Conservation (phyloP, 2,888 invertebrate species). For the Quadriops clusia region DNA sequence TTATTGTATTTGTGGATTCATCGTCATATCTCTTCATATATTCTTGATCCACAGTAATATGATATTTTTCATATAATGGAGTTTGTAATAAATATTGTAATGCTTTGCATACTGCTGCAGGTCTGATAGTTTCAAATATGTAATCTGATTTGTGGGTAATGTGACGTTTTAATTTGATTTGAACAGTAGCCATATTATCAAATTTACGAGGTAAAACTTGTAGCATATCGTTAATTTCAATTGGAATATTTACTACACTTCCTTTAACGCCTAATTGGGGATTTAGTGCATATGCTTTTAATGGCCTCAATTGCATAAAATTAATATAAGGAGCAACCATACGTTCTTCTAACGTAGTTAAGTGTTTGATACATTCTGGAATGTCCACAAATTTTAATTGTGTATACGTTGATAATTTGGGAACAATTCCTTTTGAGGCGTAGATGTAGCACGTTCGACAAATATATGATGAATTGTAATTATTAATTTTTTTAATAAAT, state of each 20-base stretch:
- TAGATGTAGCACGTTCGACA: constrained; percentile 7
- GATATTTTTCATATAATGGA: not conserved
- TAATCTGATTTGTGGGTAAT: constrained; percentile 19
- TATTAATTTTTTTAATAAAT: constrained; percentile 2
- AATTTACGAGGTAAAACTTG: constrained; percentile 19
- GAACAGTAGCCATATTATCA: constrained; percentile 20
- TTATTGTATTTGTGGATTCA: constrained; percentile 8
- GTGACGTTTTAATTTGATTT: constrained; percentile 21
- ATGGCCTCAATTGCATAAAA: constrained; percentile 28
- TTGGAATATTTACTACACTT: constrained; percentile 15
- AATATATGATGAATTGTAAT: constrained; percentile 2
- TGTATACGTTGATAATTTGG: constrained; percentile 15
- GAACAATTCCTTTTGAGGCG: constrained; percentile 7
- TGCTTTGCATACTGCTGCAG: constrained; percentile 18
- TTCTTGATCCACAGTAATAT: constrained; percentile 12
- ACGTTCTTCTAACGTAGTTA: constrained; percentile 25
- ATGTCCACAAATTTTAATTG: constrained; percentile 16
- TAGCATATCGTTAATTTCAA: constrained; percentile 19
- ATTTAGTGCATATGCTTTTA: constrained; percentile 21
- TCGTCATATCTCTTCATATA: constrained; percentile 14
- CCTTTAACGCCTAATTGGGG: constrained; percentile 24
- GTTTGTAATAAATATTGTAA: constrained; percentile 15
- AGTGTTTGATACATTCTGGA: constrained; percentile 16
- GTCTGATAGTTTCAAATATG: constrained; percentile 23
- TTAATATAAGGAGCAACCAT: constrained; percentile 11